Evolutionary conservation across 2,888 invertebrate species (phyloP).

Genomic region (Cremastinae sp.): DNA sequence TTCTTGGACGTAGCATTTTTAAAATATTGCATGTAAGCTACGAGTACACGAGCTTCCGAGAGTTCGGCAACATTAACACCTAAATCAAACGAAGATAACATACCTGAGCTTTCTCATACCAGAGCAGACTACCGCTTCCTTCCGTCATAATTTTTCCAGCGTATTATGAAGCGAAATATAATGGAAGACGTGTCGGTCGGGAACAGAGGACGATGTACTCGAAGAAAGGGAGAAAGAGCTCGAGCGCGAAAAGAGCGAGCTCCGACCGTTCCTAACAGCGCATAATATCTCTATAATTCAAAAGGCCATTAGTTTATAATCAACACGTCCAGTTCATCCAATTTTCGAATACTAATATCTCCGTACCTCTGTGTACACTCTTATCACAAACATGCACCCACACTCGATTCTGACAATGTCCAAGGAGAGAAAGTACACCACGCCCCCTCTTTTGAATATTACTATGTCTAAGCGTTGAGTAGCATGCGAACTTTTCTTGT

Average conservation of each 20-base stretch:
- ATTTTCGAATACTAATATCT: slow-evolving; percentile 69
- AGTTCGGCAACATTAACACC: slow-evolving; percentile 26
- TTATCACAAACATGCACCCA: slow-evolving; percentile 45
- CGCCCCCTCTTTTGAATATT: slow-evolving; percentile 80
- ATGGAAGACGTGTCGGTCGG: slow-evolving; percentile 60
- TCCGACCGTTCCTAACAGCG: slow-evolving; percentile 65
- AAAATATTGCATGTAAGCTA: slow-evolving; percentile 13
- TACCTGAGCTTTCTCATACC: slow-evolving; percentile 77
- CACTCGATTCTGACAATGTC: slow-evolving; percentile 59
- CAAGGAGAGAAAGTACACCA: slow-evolving; percentile 56
- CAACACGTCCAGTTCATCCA: slow-evolving; percentile 76
- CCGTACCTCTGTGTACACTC: slow-evolving; percentile 53
- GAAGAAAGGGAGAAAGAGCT: slow-evolving; percentile 10
- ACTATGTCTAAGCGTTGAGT: slow-evolving; percentile 76
- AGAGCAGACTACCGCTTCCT: slow-evolving; percentile 76
- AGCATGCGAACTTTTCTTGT: slow-evolving; percentile 73
- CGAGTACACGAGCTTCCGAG: slow-evolving; percentile 8
- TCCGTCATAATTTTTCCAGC: slow-evolving; percentile 75
- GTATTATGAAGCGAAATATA: slow-evolving; percentile 76
- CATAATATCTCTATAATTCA: slow-evolving; percentile 80
- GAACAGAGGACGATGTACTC: neutral
- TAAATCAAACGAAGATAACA: slow-evolving; percentile 75
- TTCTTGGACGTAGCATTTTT: slow-evolving; percentile 11
- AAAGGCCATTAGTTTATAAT: slow-evolving; percentile 78
- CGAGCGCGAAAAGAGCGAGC: neutral